These are phyloP conservation scores for Pararge aegeria DNA, from an alignment of 1,140 invertebrate genomes.

Conservation along the genomic window DNA sequence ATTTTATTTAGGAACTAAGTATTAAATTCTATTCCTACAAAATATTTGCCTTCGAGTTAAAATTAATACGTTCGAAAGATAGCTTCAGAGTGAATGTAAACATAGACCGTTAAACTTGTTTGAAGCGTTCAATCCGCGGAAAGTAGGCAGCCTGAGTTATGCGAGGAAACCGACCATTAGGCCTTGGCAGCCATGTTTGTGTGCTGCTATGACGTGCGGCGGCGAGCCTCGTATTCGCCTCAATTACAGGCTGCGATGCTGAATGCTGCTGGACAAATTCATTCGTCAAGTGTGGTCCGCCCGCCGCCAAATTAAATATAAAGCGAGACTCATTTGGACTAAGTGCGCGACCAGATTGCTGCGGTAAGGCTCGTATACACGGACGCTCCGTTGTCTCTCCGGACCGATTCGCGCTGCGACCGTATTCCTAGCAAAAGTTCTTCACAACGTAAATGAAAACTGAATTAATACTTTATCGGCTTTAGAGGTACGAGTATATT, in stretches of 20 bases:
- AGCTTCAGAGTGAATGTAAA: constrained; percentile 12
- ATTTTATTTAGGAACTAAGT: too few relatives aligned
- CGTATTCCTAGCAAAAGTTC: too few relatives aligned
- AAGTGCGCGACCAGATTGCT: constrained; percentile 20
- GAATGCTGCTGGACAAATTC: constrained; percentile 20
- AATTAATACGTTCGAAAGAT: neutral
- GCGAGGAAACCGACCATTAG: constrained; percentile 17
- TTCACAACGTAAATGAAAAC: too few relatives aligned
- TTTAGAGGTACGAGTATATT: too few relatives aligned
- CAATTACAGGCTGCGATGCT: constrained; percentile 26
- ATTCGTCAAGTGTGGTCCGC: constrained; percentile 40
- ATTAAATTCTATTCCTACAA: too few relatives aligned
- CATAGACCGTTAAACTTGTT: constrained; percentile 13
- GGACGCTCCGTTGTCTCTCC: neutral
- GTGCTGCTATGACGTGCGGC: constrained; percentile 11
- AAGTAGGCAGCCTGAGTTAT: constrained; percentile 13
- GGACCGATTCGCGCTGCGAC: neutral
- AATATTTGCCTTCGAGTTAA: too few relatives aligned
- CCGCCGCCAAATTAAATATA: constrained; percentile 36
- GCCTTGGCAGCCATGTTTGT: constrained; percentile 18
- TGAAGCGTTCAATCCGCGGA: constrained; percentile 12
- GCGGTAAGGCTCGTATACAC: neutral
- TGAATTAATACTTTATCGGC: too few relatives aligned
- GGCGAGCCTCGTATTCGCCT: constrained; percentile 3
- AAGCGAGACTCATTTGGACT: constrained; percentile 26